phyloP scores from a whole-genome alignment of 2,113 vertebrate species.

The Ceyx cyanopectus region DNA sequence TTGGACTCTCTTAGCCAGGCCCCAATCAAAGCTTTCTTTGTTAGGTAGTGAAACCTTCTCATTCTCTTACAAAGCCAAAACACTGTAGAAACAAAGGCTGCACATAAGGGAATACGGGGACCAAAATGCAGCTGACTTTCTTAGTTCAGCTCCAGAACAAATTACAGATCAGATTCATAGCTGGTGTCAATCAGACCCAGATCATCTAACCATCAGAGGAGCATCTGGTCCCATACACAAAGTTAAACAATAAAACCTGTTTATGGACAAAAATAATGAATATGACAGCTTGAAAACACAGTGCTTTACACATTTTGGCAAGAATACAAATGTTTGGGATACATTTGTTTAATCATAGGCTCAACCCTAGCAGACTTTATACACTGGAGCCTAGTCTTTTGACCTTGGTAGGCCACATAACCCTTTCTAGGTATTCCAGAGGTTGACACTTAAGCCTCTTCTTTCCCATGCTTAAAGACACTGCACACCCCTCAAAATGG shows the following conservation, averaged over 20 bases:
- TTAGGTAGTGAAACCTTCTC: constrained; percentile 38
- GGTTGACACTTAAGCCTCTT: not conserved
- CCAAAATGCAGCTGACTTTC: constrained; percentile 25
- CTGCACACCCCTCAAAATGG: not conserved
- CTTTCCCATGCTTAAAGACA: not conserved
- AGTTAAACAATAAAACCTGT: not conserved
- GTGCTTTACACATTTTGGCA: not conserved
- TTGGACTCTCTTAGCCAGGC: constrained; percentile 12
- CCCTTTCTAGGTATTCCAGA: not conserved
- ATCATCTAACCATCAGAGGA: not conserved
- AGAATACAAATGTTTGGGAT: not conserved
- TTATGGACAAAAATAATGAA: not conserved
- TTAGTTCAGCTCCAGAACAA: not conserved
- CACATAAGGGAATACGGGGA: not conserved
- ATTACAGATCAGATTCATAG: not conserved
- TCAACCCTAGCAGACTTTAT: not conserved
- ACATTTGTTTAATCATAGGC: not conserved
- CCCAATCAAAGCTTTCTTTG: constrained; percentile 60
- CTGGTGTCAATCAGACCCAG: not conserved
- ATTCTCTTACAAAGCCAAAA: constrained; percentile 38
- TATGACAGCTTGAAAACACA: not conserved
- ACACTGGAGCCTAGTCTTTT: not conserved
- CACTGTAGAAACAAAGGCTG: constrained; percentile 32
- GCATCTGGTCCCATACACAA: not conserved
- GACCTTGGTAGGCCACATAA: not conserved